Percentiles rank a stretch among this genome's conserved stretches.
Evolutionary conservation across 2,797 vertebrate genomes (phyloP).

Genomic region (Okamejei kenojei): DNA sequence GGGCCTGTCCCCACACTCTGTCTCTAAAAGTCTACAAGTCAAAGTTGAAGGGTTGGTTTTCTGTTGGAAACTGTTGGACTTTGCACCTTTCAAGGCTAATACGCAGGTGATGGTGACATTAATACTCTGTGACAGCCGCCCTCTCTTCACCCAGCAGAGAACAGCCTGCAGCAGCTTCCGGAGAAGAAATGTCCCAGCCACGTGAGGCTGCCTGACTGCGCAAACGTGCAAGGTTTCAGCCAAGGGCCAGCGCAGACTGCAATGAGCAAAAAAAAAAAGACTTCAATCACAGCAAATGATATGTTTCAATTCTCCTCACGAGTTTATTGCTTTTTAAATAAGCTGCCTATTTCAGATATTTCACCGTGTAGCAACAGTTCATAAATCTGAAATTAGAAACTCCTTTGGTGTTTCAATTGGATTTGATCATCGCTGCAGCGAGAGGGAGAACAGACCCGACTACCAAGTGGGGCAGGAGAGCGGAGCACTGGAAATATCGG

Average conservation of each 20-base stretch:
- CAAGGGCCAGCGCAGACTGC: not conserved
- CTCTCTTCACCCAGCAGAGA: not conserved
- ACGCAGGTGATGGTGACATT: not conserved
- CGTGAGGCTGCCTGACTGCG: not conserved
- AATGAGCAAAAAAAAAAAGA: not conserved
- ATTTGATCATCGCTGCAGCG: not conserved
- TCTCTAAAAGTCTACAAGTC: too few relatives aligned
- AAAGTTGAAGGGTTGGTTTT: too few relatives aligned
- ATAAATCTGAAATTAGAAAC: slow-evolving; percentile 1
- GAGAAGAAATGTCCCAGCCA: not conserved
- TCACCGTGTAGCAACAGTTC: not conserved
- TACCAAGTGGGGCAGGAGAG: not conserved
- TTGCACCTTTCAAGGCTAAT: not conserved
- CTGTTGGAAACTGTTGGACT: too few relatives aligned
- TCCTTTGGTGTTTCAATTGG: not conserved
- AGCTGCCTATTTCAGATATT: not conserved
- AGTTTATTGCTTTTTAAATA: slow-evolving; percentile 11
- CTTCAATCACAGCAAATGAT: not conserved
- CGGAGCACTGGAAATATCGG: not conserved
- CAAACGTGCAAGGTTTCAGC: not conserved
- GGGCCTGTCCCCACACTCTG: too few relatives aligned
- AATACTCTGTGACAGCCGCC: not conserved
- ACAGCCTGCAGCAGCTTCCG: not conserved
- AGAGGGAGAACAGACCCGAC: not conserved
- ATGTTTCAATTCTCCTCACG: not conserved